phyloP scores from a whole-genome alignment of 2,888 invertebrate genomes.

The Apomyelois bistriatella region DNA sequence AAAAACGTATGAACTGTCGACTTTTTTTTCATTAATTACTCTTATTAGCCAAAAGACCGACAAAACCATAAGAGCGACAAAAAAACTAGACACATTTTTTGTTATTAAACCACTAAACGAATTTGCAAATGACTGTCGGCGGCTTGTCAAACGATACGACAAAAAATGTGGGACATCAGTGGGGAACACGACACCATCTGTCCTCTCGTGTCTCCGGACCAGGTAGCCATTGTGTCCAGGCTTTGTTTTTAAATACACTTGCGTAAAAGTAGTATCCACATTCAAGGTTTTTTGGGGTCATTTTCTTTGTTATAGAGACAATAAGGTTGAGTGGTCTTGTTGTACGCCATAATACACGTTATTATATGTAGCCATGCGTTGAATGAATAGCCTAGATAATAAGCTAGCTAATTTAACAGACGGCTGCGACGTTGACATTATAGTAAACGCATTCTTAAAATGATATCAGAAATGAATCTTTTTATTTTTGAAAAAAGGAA shows the following conservation, averaged over 20 bases:
- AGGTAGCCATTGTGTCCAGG: background rate
- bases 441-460: no score
- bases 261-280: background rate
- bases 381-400: no score
- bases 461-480: no score
- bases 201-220: background rate
- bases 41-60: background rate
- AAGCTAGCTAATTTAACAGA: no score
- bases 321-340: no score
- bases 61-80: background rate
- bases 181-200: conserved; percentile 2
- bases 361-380: no score
- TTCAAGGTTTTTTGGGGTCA: background rate
- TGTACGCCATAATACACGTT: no score
- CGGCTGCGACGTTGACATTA: no score
- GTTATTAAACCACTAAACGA: background rate
- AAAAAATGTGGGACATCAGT: background rate
- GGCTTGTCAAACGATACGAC: background rate
- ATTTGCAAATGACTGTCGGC: conserved; percentile 1
- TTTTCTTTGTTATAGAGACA: background rate
- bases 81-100: background rate
- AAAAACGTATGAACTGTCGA: no score
- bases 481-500: no score
- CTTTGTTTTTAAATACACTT: conserved; percentile 5
- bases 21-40: background rate